phyloP scores from a whole-genome alignment of 2,888 invertebrate species.

The Cephus sareptanus region DNA sequence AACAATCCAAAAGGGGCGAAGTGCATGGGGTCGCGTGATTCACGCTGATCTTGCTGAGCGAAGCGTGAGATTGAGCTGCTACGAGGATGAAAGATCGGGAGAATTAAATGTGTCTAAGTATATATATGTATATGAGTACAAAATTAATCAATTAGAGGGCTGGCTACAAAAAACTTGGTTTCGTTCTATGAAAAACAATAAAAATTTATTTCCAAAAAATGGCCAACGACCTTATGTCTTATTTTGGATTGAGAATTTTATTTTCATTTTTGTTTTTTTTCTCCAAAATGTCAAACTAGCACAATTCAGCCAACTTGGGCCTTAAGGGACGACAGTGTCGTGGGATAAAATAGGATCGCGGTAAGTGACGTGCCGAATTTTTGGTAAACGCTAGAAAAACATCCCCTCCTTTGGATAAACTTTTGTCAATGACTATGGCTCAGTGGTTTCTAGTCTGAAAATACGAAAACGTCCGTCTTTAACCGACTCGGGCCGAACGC shows the following conservation, averaged over 20 bases:
- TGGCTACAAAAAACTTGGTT: not conserved
- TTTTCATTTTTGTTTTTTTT: slow-evolving; percentile 6
- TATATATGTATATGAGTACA: not conserved
- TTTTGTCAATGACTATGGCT: slow-evolving; percentile 27
- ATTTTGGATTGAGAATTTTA: not conserved
- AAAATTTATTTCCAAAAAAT: not conserved
- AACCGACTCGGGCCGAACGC: not conserved
- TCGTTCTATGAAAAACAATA: not conserved
- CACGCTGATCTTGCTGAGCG: slow-evolving; percentile 29
- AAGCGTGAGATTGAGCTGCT: slow-evolving; percentile 35
- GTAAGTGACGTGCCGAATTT: slow-evolving; percentile 52
- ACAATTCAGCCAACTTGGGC: not conserved
- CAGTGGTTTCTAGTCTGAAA: not conserved
- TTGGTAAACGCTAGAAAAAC: slow-evolving; percentile 36
- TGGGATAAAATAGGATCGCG: slow-evolving; percentile 21
- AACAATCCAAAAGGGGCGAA: slow-evolving; percentile 23
- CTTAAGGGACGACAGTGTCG: not conserved
- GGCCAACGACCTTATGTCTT: not conserved
- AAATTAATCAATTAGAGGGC: not conserved
- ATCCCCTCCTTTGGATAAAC: slow-evolving; percentile 25
- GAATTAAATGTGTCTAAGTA: slow-evolving; percentile 1
- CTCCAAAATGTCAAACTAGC: not conserved
- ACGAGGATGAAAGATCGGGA: not conserved
- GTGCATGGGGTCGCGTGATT: slow-evolving; percentile 24
- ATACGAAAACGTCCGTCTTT: not conserved